A percentile compares a stretch with the other conserved stretches of the same genome.
These are phyloP conservation scores for Drosophila neocordata DNA, from an alignment of 1,140 invertebrate genomes.

Conservation along the genomic window DNA sequence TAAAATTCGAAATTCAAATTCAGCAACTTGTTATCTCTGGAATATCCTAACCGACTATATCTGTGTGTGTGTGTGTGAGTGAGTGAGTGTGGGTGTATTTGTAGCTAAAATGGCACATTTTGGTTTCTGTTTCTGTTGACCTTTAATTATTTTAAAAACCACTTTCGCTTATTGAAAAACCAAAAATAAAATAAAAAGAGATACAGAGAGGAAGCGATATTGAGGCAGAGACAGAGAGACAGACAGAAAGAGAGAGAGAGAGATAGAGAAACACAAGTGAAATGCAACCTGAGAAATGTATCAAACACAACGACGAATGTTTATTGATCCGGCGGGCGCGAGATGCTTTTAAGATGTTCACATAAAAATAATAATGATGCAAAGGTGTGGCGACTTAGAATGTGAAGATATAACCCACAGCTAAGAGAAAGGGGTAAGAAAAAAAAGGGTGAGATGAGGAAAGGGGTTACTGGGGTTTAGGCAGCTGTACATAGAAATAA, in stretches of 20 bases:
- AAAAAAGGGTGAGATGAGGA: too few species aligned
- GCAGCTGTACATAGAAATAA: slow-evolving; percentile 72
- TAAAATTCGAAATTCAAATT: slow-evolving; percentile 11
- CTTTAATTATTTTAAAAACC: slow-evolving; percentile 72
- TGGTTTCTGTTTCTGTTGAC: slow-evolving; percentile 38
- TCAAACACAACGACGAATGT: slow-evolving; percentile 45
- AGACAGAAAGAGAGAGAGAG: slow-evolving; percentile 21
- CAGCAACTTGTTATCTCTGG: background rate
- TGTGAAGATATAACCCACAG: background rate
- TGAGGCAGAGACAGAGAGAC: background rate
- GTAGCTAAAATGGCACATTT: slow-evolving; percentile 59
- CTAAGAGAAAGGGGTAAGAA: background rate
- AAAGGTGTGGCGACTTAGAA: slow-evolving; percentile 57
- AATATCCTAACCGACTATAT: background rate
- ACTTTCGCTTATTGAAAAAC: slow-evolving; percentile 81
- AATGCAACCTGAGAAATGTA: background rate
- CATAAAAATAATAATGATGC: slow-evolving; percentile 81
- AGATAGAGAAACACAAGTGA: background rate
- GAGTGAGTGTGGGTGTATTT: background rate
- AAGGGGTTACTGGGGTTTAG: slow-evolving; percentile 1
- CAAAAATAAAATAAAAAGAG: background rate
- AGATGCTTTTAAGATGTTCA: slow-evolving; percentile 72
- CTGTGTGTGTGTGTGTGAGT: background rate
- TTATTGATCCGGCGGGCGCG: slow-evolving; percentile 65
- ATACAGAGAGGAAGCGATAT: too few species aligned